Percentiles rank a stretch among this genome's conserved stretches.
Conservation (phyloP, 2,888 invertebrate species). For the Chorisops tibialis region DNA sequence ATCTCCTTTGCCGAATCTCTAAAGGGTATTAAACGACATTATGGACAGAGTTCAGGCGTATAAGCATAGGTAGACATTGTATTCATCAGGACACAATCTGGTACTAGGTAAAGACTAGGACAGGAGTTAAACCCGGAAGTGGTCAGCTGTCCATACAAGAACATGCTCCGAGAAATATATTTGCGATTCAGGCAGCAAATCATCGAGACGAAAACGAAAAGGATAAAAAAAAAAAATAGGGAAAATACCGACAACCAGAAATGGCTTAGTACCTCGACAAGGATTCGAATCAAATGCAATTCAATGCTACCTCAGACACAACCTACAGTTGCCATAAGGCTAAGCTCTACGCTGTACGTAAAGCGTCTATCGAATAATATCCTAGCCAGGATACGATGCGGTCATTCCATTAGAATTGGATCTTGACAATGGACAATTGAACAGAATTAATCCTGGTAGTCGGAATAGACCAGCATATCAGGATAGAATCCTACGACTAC, state of each 20-base stretch:
- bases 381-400: slow-evolving; percentile 13
- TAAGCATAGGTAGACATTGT: too few relatives aligned
- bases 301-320: not conserved
- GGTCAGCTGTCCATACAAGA: too few relatives aligned
- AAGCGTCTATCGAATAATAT: not conserved
- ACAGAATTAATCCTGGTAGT: slow-evolving; percentile 18
- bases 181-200: too few relatives aligned
- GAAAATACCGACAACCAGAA: not conserved
- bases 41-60: too few relatives aligned
- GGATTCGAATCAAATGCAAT: slow-evolving; percentile 14
- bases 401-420: slow-evolving; percentile 20
- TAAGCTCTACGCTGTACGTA: not conserved
- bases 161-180: too few relatives aligned
- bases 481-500: not conserved
- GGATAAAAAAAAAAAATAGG: too few relatives aligned
- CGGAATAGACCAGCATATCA: not conserved
- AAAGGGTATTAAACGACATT: too few relatives aligned
- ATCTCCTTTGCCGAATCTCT: too few relatives aligned
- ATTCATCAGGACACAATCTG: too few relatives aligned
- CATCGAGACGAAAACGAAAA: too few relatives aligned
- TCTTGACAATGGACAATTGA: slow-evolving; percentile 20
- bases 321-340: not conserved
- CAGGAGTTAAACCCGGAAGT: too few relatives aligned
- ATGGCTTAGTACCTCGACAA: not conserved
- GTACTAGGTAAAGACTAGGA: too few relatives aligned